Base-by-base conservation (phyloP, 2,888 invertebrate genomes). In the Pandemis corylana region DNA sequence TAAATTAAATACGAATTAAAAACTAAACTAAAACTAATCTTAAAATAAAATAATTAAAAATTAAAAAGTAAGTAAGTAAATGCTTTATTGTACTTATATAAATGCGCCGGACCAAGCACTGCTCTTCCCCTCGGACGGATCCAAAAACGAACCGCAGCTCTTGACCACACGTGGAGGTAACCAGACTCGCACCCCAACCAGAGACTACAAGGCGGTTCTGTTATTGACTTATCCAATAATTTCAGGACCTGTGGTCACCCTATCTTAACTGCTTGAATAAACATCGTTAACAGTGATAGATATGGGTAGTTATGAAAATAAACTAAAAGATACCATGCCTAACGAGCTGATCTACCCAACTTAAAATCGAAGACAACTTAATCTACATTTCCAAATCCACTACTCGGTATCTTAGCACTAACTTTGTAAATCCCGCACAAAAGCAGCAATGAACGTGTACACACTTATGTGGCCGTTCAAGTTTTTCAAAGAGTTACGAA, bases 281-380 rank as follows among this genome's bases (percentile, higher is more conserved):
- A 94, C 94, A 93, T 94, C 93, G 93, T 93, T 93, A 94, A 93
- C 94, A 92, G 92, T 94, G 94, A 94, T 93, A 93, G 94, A 94
- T 94, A 91, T 88, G 89, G 89, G 90, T 93, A 90, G 92, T 93
- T 93, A 93, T 89, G 92, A 92, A 93, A 93, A 94, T 93, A 93
- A 93, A 94, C 90, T 89, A 93, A 92, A 90, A 92, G 86, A 87
- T 85, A 81, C 80, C 80, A 79, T 80, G 83, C 87, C 87, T 93
- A 93, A 94, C 94, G 93, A 94, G 92, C 83, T 86, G 78, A 78
- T 78, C 80, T 83, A 87, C 87, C 85, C 84, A 75, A 77, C 77
- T 76, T 36, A 73, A 72, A 72, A 70, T 53, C 53, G 63, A 5
- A 51, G 76, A 76, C 76, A 46, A 75, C 62, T 59, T 65, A 62